phyloP scores from a whole-genome alignment of 2,888 invertebrate genomes.

The Andrena bicolor region DNA sequence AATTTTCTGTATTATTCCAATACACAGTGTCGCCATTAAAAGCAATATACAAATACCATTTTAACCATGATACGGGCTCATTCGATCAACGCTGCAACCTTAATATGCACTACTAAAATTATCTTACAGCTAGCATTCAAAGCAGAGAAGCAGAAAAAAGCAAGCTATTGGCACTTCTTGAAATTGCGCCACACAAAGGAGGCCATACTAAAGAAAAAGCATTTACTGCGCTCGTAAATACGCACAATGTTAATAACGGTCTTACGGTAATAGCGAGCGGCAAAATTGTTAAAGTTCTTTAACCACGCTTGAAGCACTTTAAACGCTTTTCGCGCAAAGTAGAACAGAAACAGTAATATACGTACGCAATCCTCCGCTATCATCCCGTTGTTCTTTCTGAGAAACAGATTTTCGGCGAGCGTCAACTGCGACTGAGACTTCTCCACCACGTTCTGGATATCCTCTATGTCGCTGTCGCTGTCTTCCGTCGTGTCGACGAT shows the following conservation, averaged over 20 bases:
- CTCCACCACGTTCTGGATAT: slow-evolving; percentile 88
- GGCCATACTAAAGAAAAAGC: neutral
- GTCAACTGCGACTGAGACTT: slow-evolving; percentile 88
- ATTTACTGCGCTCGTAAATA: slow-evolving; percentile 2
- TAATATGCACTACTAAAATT: neutral
- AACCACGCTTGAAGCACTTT: neutral
- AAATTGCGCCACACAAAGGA: neutral
- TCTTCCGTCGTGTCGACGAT: slow-evolving; percentile 79
- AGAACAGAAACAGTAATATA: slow-evolving; percentile 63
- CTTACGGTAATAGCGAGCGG: neutral
- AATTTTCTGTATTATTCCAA: neutral
- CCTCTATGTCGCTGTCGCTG: slow-evolving; percentile 90
- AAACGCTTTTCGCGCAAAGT: neutral
- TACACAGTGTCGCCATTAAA: neutral
- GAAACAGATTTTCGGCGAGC: slow-evolving; percentile 87
- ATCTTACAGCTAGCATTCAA: neutral
- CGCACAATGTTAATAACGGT: neutral
- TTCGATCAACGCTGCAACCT: neutral
- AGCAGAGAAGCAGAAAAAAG: neutral
- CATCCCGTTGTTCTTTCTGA: slow-evolving; percentile 77
- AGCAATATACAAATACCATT: neutral
- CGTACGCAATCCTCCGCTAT: slow-evolving; percentile 81
- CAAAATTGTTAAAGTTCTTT: neutral
- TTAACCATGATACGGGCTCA: neutral
- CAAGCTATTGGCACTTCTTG: neutral